A percentile compares a stretch with the other conserved stretches of the same genome.
phyloP scores from a whole-genome alignment of 2,888 invertebrate genomes.

The Drosophila mimetica region DNA sequence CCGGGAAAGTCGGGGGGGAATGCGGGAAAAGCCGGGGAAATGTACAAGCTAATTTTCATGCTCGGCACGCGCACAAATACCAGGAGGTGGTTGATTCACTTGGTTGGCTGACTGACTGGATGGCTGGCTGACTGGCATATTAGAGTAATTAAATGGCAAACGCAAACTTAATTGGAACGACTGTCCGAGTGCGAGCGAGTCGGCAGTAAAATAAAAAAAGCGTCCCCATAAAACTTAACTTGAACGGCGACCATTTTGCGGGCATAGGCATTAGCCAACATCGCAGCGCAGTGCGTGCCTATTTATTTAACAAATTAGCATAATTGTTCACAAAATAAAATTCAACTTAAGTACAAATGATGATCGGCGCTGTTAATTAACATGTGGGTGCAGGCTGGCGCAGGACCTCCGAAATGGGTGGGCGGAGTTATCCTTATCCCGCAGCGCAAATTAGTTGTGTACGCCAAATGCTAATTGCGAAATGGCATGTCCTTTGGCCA shows the following conservation, averaged over 20 bases:
- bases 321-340: constrained; percentile 83
- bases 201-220: constrained; percentile 73
- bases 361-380: constrained; percentile 70
- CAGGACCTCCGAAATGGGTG: neutral
- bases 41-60: constrained; percentile 76
- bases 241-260: constrained; percentile 66
- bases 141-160: constrained; percentile 83
- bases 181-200: constrained; percentile 41
- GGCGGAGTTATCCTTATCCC: constrained; percentile 60
- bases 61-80: constrained; percentile 74
- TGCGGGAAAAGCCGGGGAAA: constrained; percentile 23
- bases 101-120: constrained; percentile 41
- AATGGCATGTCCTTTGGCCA: constrained; percentile 80
- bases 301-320: constrained; percentile 83
- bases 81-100: constrained; percentile 49
- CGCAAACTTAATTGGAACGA: constrained; percentile 79
- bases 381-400: constrained; percentile 72
- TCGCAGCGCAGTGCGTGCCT: constrained; percentile 56
- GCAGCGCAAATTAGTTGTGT: constrained; percentile 82
- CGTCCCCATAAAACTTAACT: constrained; percentile 77
- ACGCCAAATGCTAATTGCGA: constrained; percentile 82
- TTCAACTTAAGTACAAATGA: constrained; percentile 81
- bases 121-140: constrained; percentile 61
- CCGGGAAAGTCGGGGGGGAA: constrained; percentile 13
- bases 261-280: constrained; percentile 42